Conservation (phyloP, 1,140 invertebrate genomes). For the Medauroidea extradentata region DNA sequence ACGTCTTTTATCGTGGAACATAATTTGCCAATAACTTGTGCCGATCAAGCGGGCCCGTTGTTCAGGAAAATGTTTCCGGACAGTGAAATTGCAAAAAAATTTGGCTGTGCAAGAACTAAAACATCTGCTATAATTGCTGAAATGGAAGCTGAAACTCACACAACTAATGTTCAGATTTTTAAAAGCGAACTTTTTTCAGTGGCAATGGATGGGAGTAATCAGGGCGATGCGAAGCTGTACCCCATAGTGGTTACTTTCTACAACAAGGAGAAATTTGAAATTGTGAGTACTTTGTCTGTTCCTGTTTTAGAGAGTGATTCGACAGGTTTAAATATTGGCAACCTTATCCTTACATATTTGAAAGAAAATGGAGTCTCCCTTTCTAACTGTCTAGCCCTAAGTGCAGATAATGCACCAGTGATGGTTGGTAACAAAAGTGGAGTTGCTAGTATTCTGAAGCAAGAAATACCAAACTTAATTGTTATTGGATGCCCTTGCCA, state of each 20-base stretch:
- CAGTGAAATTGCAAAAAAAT: background rate
- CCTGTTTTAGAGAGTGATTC: background rate
- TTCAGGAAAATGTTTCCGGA: too few relatives aligned
- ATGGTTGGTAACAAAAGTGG: conserved; percentile 1
- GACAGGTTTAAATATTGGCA: conserved; percentile 1
- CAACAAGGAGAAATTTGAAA: background rate
- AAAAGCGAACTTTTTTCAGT: background rate
- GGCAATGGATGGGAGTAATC: background rate
- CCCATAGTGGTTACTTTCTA: background rate
- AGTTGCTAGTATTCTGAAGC: background rate
- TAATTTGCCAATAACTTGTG: too few relatives aligned
- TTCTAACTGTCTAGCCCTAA: background rate
- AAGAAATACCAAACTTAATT: background rate
- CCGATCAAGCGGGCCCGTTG: too few relatives aligned
- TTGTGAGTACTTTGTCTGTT: background rate
- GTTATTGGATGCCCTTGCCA: conserved; percentile 4
- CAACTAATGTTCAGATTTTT: background rate
- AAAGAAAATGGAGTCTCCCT: background rate
- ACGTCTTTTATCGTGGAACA: background rate
- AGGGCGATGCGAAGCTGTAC: background rate
- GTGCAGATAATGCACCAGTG: conserved; percentile 1
- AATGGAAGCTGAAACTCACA: background rate
- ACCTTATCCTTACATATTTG: background rate
- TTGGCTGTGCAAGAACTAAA: background rate
- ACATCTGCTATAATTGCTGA: background rate